Base-by-base conservation (phyloP, 2,113 vertebrate species). In the Nicator chloris region DNA sequence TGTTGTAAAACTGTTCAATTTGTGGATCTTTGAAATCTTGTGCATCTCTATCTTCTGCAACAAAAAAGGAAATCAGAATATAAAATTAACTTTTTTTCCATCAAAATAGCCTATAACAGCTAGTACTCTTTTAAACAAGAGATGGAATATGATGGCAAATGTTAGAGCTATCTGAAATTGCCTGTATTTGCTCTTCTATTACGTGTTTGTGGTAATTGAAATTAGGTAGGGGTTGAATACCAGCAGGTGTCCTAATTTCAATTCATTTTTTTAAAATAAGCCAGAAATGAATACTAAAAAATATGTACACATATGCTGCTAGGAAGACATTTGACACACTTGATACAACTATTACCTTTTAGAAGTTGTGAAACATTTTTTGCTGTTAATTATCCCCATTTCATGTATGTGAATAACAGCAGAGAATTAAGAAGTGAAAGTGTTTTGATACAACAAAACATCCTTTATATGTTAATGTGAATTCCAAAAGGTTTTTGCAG, bases 391-490 rank as follows among this genome's bases (percentile, higher is more conserved):
- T 68, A 51, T 56, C 14, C 30, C 17, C 69, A 39, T 86, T 93
- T 94, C 31, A 53, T 31, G 12, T 53, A 42, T 22, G 37, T 42
- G 80, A 90, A 73, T 42, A 90, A 78, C 28, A 88, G 40, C 27
- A 78, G 63, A 82, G 87, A 82, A 81, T 91, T 77, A 89, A 76
- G 76, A 91, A 63, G 15, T 19, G 10, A 9, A 86, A 77, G 19
- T 82, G 50, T 92, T 94, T 90, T 75, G 56, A 72, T 66, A 66
- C 39, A 66, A 64, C 57, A 86, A 94, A 91, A 85, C 42, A 14
- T 70, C 50, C 79, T 88, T 95, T 96, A 61, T 91, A 88, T 86
- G 42, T 69, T 89, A 96, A 95, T 91, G 50, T 77, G 57, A 80
- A 89, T 84, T 95, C 82, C 89, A 95, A 82, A 93, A 65, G 45